phyloP scores from a whole-genome alignment of 2,888 invertebrate species.

The Idaea aversata region DNA sequence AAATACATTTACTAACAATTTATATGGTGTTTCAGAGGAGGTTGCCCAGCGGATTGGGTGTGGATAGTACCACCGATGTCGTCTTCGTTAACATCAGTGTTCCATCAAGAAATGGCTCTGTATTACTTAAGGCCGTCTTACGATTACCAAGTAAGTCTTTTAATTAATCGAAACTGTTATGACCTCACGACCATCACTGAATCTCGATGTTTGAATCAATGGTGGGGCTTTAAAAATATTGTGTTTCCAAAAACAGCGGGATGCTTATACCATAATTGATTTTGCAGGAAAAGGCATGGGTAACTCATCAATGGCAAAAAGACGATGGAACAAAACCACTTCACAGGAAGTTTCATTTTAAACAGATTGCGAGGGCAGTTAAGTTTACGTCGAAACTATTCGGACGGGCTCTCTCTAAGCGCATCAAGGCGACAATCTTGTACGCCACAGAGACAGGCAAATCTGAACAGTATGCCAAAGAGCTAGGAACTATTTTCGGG shows the following conservation, averaged over 20 bases:
- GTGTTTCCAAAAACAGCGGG: background rate
- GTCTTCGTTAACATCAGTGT: slow-evolving; percentile 87
- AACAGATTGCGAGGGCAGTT: slow-evolving; percentile 96
- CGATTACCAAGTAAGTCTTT: slow-evolving; percentile 88
- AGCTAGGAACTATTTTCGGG: slow-evolving; percentile 92
- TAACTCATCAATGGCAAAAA: slow-evolving; percentile 90
- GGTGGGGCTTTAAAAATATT: background rate
- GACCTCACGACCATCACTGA: background rate
- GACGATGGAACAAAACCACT: slow-evolving; percentile 82
- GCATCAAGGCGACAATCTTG: slow-evolving; percentile 96
- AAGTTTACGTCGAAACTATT: slow-evolving; percentile 98
- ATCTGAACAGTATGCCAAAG: slow-evolving; percentile 96
- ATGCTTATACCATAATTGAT: background rate
- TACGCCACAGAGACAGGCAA: slow-evolving; percentile 98
- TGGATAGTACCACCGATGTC: slow-evolving; percentile 90
- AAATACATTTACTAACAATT: slow-evolving; percentile 4
- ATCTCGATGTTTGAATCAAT: background rate
- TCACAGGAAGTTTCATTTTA: slow-evolving; percentile 94
- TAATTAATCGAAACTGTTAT: slow-evolving; percentile 7
- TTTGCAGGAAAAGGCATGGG: slow-evolving; percentile 91
- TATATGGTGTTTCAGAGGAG: slow-evolving; percentile 73
- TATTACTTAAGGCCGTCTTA: slow-evolving; percentile 93
- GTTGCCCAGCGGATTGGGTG: slow-evolving; percentile 92
- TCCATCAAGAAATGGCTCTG: slow-evolving; percentile 93
- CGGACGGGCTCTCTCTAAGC: slow-evolving; percentile 93